A percentile compares a stretch with the other conserved stretches of the same genome.
These are phyloP conservation scores for Typhlichthys subterraneus DNA, from an alignment of 2,797 vertebrate species.

Conservation along the genomic window DNA sequence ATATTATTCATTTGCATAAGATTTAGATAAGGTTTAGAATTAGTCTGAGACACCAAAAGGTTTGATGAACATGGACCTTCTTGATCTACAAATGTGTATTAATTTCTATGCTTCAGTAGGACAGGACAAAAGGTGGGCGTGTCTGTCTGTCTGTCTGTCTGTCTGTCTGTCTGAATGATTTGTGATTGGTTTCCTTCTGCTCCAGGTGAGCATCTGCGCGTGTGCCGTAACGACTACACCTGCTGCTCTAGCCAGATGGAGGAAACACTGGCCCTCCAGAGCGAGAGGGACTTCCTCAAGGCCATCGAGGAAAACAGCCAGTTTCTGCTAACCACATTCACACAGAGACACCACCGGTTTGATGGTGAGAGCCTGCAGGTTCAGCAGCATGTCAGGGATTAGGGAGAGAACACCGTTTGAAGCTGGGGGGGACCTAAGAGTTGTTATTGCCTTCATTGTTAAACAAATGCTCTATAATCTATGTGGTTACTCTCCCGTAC, in stretches of 20 bases:
- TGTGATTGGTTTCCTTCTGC: constrained; percentile 19
- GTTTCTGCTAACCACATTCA: constrained; percentile 84
- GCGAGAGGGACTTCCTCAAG: constrained; percentile 80
- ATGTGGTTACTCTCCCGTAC: not conserved
- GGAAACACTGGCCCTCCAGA: constrained; percentile 83
- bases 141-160: too few relatives aligned
- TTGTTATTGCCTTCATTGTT: too few relatives aligned
- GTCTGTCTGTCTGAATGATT: too few relatives aligned
- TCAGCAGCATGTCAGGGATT: too few relatives aligned
- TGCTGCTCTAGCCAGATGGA: constrained; percentile 91
- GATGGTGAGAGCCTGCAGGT: constrained; percentile 77
- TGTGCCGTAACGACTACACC: constrained; percentile 90
- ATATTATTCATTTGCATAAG: too few relatives aligned
- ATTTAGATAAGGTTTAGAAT: too few relatives aligned
- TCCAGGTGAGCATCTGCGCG: constrained; percentile 87
- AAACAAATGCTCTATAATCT: too few relatives aligned
- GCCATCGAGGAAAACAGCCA: constrained; percentile 84
- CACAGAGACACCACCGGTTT: constrained; percentile 83
- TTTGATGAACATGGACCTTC: too few relatives aligned
- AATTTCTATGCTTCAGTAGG: not conserved
- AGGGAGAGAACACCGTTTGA: constrained; percentile 68
- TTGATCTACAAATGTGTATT: too few relatives aligned
- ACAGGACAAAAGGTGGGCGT: too few relatives aligned
- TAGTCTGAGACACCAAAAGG: too few relatives aligned
- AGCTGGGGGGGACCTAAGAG: constrained; percentile 63